Evolutionary conservation across 2,888 invertebrate genomes (phyloP).

Genomic region (Erebia epiphron): DNA sequence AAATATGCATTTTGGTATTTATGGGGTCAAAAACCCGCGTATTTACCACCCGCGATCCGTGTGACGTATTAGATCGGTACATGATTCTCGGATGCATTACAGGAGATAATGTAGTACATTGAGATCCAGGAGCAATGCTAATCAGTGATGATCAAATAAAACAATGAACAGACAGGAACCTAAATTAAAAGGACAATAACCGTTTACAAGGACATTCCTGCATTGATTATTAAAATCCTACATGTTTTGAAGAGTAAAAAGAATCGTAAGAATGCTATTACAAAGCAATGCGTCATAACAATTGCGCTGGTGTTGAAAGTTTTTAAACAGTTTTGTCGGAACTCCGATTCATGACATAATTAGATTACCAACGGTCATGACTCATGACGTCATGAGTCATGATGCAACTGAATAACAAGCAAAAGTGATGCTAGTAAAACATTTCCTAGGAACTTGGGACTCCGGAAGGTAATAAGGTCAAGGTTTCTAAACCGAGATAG

Average conservation of each 20-base stretch:
- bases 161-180: no score
- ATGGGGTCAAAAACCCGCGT: no score
- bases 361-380: background rate
- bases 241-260: background rate
- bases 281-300: background rate
- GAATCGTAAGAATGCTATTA: background rate
- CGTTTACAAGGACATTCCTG: no score
- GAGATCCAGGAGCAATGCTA: background rate
- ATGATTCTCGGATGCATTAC: background rate
- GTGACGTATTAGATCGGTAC: background rate
- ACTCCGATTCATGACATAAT: no score
- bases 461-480: conserved; percentile 17
- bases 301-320: no score
- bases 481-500: conserved; percentile 19
- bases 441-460: background rate
- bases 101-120: background rate
- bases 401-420: background rate
- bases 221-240: no score
- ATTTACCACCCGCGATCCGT: no score
- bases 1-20: no score
- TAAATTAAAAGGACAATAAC: no score
- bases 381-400: background rate
- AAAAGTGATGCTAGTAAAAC: conserved; percentile 3
- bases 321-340: no score
- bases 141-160: background rate